Evolutionary conservation across 2,888 invertebrate species (phyloP), one percentile per base, ranked within the genome.

Genomic region (Seira ritae): DNA sequence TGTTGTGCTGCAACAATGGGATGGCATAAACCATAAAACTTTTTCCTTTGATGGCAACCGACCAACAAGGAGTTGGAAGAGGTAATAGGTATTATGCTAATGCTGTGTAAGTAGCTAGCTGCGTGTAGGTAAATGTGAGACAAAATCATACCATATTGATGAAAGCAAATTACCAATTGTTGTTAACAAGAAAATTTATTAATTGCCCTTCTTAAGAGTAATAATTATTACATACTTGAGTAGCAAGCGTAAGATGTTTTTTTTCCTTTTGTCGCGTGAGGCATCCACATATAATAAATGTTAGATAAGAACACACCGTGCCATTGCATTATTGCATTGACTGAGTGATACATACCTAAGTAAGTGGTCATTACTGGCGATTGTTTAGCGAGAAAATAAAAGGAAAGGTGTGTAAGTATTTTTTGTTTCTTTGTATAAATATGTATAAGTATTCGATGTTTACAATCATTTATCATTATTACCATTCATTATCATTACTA

Each of bases 141-240:
- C n/a, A n/a, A n/a, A n/a, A n/a, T n/a, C n/a, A n/a, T n/a, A n/a
- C n/a, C 6, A 42, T 42, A 42, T 55, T 76, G 68, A 76, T 76
- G 76, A 76, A 68, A 76, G 69, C 80, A 68, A 67, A 69, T 69
- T 24, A 80, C 70, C 69, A 75, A 74, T 42, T 42, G 42, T 74
- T 80, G 80, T 80, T 74, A 80, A 80, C 80, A 75, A 17, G 24
- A 80, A 69, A 69, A 74, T 80, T 80, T 80, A 80, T 80, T 80
- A 80, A 80, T 80, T 80, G 74, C 73, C 65, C 74, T 19, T 80
- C 42, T 46, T 75, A 24, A 70, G 70, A 15, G 65, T 50, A 65
- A 75, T 76, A 76, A 69, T 76, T 76, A 76, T 76, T 76, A 50
- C 66, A 71, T 67, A 71, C 55, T 70, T 75, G 69, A 12, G n/a